Base-by-base conservation (phyloP, 2,797 vertebrate genomes). In the Pangasius macronema region DNA sequence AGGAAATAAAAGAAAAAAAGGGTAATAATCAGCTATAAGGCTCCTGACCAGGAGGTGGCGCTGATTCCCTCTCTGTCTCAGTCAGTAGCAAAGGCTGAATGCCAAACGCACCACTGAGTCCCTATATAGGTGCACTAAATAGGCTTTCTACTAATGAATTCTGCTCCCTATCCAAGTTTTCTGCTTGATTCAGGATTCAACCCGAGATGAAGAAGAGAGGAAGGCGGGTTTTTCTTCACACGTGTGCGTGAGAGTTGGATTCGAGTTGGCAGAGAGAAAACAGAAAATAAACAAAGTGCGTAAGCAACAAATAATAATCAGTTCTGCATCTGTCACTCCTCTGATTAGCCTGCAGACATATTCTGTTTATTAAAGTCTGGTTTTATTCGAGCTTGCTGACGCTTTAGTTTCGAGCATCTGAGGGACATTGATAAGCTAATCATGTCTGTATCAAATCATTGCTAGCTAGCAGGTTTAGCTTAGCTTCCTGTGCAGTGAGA, bases 281-380 rank as follows among this genome's bases (percentile, higher is more conserved):
- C 72, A n/a, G 49, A 27, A 42, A 81, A 18, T 65, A 82, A 83
- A 83, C 36, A 81, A 36, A 18, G 55, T 36, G 61, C 51, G 81
- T 83, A 30, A n/a, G 59, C 42, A 13, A 10, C 1, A 3, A 46
- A 7, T 39, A 4, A n/a, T 63, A 0, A 5, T 20, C 10, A 30
- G 14, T 39, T 27, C n/a, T 39, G 77, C 6, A 46, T n/a, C 27
- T 42, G 14, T 63, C 14, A n/a, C 13, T 1, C 13, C 3, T 82
- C 13, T 14, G 33, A 63, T 63, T n/a, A 20, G 36, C 10, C 33
- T 16, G 20, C 20, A 76, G 14, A 3, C 7, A 53, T 33, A 0
- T 10, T 30, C 0, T 51, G 2, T 73, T 73, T 46, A 24, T 11
- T 73, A 24, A 11, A 36, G 5, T 30, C 30, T 7, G 27, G 13